Conservation (phyloP, 2,113 vertebrate species). For the Cettia cetti region DNA sequence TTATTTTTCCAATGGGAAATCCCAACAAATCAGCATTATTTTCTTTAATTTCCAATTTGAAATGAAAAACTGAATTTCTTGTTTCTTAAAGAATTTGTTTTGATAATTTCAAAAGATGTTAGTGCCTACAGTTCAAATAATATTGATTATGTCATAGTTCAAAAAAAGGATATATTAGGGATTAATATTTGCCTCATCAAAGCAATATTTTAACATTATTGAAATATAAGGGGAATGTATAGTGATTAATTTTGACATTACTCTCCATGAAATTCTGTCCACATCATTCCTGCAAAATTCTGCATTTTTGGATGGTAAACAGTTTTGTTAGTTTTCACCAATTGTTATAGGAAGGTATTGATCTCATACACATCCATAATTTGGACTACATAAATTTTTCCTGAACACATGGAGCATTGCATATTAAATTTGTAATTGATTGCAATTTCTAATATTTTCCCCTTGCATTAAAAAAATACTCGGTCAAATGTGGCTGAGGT, state of each 20-base stretch:
- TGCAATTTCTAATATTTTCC: background rate
- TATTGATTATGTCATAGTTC: background rate
- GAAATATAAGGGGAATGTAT: background rate
- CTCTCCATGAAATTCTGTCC: background rate
- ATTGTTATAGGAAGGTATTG: background rate
- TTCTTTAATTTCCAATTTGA: background rate
- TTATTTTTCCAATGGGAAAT: background rate
- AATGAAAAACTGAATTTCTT: background rate
- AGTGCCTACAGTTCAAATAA: background rate
- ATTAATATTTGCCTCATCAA: background rate
- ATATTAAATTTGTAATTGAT: background rate
- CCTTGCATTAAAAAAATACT: background rate
- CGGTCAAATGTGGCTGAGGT: background rate
- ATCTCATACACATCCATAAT: background rate
- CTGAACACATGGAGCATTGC: background rate
- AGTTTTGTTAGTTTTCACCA: background rate
- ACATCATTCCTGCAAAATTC: background rate
- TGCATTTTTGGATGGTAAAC: background rate
- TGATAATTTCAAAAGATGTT: accelerated
- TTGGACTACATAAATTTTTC: background rate
- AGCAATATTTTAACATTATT: background rate
- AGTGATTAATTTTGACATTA: background rate
- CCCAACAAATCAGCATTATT: accelerated
- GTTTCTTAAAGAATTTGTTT: background rate
- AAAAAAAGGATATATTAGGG: background rate